A percentile compares a stretch with the other conserved stretches of the same genome.
Evolutionary conservation across 2,113 vertebrate genomes (phyloP).

Genomic region (Pangasianodon hypophthalmus): DNA sequence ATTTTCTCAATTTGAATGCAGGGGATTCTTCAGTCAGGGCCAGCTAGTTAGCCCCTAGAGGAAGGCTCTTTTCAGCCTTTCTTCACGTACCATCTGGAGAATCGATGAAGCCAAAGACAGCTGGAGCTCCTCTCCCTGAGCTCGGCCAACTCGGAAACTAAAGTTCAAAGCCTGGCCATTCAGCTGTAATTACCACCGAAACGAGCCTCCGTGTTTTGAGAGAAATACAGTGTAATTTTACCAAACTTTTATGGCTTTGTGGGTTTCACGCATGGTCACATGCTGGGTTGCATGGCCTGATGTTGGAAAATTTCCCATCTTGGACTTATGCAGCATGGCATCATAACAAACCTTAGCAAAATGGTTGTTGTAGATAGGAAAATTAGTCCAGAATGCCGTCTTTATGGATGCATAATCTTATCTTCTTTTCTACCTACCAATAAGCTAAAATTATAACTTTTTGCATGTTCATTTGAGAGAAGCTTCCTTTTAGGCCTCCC

Average conservation of each 20-base stretch:
- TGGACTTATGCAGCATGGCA: slow-evolving; percentile 1
- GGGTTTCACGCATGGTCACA: slow-evolving; percentile 41
- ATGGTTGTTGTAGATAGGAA: background rate
- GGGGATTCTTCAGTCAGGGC: slow-evolving; percentile 24
- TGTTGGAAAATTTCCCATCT: background rate
- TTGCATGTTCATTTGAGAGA: slow-evolving; percentile 31
- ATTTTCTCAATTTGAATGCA: slow-evolving; percentile 28
- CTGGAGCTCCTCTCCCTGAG: slow-evolving; percentile 37
- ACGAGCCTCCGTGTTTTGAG: slow-evolving; percentile 24
- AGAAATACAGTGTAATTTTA: slow-evolving; percentile 39
- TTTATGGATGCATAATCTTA: background rate
- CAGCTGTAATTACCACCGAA: slow-evolving; percentile 49
- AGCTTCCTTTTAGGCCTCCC: slow-evolving; percentile 38
- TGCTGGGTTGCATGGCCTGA: background rate
- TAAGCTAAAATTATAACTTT: slow-evolving; percentile 1
- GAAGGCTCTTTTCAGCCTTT: slow-evolving; percentile 27
- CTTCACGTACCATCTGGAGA: slow-evolving; percentile 53
- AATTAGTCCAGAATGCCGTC: background rate
- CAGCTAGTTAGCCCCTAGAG: slow-evolving; percentile 22
- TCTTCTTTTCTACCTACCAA: slow-evolving; percentile 1
- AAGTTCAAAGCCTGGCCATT: slow-evolving; percentile 55
- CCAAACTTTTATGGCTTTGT: slow-evolving; percentile 33
- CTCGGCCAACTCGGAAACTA: slow-evolving; percentile 28
- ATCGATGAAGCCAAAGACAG: slow-evolving; percentile 52
- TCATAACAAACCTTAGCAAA: background rate